A percentile compares a stretch with the other conserved stretches of the same genome.
These are phyloP conservation scores for Ennomos quercinarius DNA, from an alignment of 2,888 invertebrate genomes.

Conservation along the genomic window DNA sequence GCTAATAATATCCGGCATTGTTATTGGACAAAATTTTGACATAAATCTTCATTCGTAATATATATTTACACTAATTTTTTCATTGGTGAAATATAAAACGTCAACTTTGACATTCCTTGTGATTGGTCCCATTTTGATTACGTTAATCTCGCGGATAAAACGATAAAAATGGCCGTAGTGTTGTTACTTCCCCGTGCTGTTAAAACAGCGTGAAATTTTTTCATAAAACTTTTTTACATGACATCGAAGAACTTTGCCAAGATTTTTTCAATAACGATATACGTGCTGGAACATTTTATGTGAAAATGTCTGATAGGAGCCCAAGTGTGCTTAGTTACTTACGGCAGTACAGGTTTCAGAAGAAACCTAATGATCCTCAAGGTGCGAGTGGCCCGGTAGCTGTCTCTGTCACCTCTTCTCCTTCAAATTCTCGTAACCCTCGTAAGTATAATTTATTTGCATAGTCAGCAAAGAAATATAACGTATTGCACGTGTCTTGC, in stretches of 20 bases:
- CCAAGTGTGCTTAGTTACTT: slow-evolving; percentile 87
- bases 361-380: slow-evolving; percentile 79
- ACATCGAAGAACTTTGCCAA: slow-evolving; percentile 43
- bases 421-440: slow-evolving; percentile 73
- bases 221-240: slow-evolving; percentile 60
- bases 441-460: slow-evolving; percentile 62
- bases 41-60: not conserved
- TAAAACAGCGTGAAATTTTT: slow-evolving; percentile 60
- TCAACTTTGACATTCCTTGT: slow-evolving; percentile 35
- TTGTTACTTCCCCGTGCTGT: slow-evolving; percentile 63
- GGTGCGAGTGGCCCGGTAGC: slow-evolving; percentile 66
- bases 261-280: slow-evolving; percentile 44
- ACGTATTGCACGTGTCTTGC: slow-evolving; percentile 51
- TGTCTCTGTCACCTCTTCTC: slow-evolving; percentile 64
- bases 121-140: slow-evolving; percentile 52
- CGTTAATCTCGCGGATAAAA: slow-evolving; percentile 72
- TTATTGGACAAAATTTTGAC: slow-evolving; percentile 11
- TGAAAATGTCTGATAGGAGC: slow-evolving; percentile 79
- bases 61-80: slow-evolving; percentile 5
- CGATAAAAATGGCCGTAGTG: slow-evolving; percentile 78
- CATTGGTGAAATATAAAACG: slow-evolving; percentile 43
- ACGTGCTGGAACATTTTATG: slow-evolving; percentile 39
- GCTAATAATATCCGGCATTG: not conserved
- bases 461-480: slow-evolving; percentile 4
- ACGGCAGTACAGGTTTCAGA: slow-evolving; percentile 89